phyloP scores from a whole-genome alignment of 2,888 invertebrate genomes.

The Agonopterix subpropinquella region DNA sequence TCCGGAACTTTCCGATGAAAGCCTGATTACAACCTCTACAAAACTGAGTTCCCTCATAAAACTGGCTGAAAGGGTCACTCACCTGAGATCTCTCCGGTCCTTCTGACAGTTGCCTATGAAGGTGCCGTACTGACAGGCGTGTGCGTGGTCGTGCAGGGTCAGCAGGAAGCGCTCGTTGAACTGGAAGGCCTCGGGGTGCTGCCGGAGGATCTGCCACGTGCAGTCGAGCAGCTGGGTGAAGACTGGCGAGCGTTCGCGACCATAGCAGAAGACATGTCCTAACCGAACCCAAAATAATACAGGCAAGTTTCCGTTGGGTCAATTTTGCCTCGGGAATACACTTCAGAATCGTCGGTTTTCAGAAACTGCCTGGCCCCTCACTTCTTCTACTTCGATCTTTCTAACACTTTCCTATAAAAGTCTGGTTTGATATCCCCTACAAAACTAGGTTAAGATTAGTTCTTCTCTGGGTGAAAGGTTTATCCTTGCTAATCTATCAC shows the following conservation, averaged over 20 bases:
- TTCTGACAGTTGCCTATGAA: conserved; percentile 99
- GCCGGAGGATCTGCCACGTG: conserved; percentile 92
- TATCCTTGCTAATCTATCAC: too few relatives aligned
- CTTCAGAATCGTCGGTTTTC: too few relatives aligned
- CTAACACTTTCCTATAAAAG: too few relatives aligned
- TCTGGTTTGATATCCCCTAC: too few relatives aligned
- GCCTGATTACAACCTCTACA: conserved; percentile 58
- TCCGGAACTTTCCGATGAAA: conserved; percentile 98
- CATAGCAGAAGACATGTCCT: conserved; percentile 90
- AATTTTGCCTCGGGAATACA: too few relatives aligned
- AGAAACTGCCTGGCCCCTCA: too few relatives aligned
- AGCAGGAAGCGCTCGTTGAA: conserved; percentile 97
- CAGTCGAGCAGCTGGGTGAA: conserved; percentile 96
- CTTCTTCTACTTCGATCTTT: too few relatives aligned
- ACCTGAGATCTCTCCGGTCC: conserved; percentile 92
- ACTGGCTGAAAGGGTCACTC: conserved; percentile 8
- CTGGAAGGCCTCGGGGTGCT: conserved; percentile 91
- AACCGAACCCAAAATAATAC: too few relatives aligned
- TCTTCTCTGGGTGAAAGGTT: too few relatives aligned
- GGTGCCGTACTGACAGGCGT: conserved; percentile 98
- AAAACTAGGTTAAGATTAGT: too few relatives aligned
- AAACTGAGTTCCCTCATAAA: too few relatives aligned
- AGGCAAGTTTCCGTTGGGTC: too few relatives aligned
- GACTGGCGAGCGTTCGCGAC: conserved; percentile 90
- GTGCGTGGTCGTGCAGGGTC: conserved; percentile 96